phyloP scores from a whole-genome alignment of 2,113 vertebrate species.

The Oryzias javanicus region DNA sequence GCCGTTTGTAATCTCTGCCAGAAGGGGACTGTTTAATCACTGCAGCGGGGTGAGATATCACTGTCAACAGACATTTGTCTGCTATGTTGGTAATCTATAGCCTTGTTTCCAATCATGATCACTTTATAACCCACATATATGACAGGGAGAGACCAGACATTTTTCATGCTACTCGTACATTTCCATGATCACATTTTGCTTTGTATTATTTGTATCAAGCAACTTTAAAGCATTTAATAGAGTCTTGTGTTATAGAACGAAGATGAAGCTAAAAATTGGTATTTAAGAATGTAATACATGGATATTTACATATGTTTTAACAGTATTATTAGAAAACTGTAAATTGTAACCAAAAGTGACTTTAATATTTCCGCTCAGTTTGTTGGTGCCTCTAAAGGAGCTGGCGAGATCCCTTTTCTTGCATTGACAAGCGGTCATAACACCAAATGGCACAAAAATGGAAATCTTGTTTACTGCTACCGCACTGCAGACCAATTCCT shows the following conservation, averaged over 20 bases:
- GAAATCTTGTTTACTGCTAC: slow-evolving; percentile 7
- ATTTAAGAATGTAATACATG: slow-evolving; percentile 4
- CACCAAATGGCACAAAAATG: slow-evolving; percentile 21
- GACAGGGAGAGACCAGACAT: slow-evolving; percentile 36
- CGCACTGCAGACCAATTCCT: slow-evolving; percentile 16
- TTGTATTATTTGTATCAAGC: slow-evolving; percentile 68
- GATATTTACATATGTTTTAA: not conserved
- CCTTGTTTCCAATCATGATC: slow-evolving; percentile 48
- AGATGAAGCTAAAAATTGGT: slow-evolving; percentile 32
- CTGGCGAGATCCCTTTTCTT: slow-evolving; percentile 11
- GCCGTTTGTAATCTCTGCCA: slow-evolving; percentile 62
- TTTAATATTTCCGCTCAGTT: no score
- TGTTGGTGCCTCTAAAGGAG: slow-evolving; percentile 8
- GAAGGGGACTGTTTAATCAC: slow-evolving; percentile 59
- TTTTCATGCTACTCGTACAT: slow-evolving; percentile 53
- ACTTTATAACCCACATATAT: slow-evolving; percentile 38
- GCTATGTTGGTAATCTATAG: slow-evolving; percentile 46
- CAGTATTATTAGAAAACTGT: no score
- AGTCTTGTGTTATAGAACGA: slow-evolving; percentile 25
- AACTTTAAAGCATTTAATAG: slow-evolving; percentile 47
- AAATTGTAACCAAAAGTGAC: no score
- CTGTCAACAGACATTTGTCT: slow-evolving; percentile 56
- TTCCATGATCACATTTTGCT: slow-evolving; percentile 49
- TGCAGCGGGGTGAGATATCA: slow-evolving; percentile 51
- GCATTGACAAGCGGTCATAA: slow-evolving; percentile 8